Percentiles rank a stretch among this genome's conserved stretches.
Conservation (phyloP, 2,888 invertebrate genomes). For the Beris chalybata region DNA sequence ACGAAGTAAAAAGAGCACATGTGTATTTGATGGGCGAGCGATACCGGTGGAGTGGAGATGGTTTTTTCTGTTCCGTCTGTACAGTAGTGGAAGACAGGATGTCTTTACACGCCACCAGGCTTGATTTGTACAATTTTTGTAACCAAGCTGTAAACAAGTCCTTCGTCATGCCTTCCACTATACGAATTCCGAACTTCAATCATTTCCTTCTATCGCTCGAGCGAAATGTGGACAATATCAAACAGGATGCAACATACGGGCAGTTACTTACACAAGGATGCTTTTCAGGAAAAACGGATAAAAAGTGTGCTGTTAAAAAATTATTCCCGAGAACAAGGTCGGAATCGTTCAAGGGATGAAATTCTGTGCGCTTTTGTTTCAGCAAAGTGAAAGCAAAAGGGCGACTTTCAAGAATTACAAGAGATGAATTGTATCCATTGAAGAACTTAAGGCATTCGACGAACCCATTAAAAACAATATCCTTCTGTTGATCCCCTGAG, state of each 20-base stretch:
- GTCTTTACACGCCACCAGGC: no score
- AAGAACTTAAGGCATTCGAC: conserved; percentile 4
- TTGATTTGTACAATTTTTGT: no score
- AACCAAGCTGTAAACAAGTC: no score
- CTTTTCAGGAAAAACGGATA: conserved; percentile 7
- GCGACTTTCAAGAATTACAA: neutral
- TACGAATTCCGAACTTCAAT: conserved; percentile 36
- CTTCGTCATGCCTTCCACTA: neutral
- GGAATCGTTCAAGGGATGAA: neutral
- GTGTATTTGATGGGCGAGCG: neutral
- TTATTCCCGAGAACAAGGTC: neutral
- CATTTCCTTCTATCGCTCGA: conserved; percentile 25
- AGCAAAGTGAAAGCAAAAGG: neutral
- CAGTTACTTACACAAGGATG: conserved; percentile 29
- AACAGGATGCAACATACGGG: conserved; percentile 32
- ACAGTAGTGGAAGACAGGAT: no score
- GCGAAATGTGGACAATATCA: conserved; percentile 11
- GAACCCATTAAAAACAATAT: conserved; percentile 44
- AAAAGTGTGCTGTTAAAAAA: neutral
- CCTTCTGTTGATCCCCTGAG: conserved; percentile 18
- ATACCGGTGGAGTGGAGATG: neutral
- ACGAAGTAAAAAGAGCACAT: neutral
- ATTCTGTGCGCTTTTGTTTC: neutral
- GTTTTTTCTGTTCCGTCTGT: neutral
- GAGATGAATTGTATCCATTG: neutral